Conservation (phyloP, 2,888 invertebrate species). For the Callosobruchus maculatus region DNA sequence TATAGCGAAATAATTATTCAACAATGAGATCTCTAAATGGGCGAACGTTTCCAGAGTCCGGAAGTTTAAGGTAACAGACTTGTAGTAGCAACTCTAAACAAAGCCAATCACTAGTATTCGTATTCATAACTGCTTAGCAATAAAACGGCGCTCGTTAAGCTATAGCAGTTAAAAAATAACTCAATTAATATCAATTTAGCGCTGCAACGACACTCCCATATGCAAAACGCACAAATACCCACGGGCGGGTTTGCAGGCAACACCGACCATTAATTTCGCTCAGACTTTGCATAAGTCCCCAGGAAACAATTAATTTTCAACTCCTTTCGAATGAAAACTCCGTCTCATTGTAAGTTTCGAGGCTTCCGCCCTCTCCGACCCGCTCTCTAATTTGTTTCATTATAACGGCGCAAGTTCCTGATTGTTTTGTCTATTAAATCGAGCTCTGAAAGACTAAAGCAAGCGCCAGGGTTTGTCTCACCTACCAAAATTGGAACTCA, state of each 20-base stretch:
- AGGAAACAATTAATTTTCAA: not conserved
- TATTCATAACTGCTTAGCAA: too few species aligned
- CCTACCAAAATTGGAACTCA: too few species aligned
- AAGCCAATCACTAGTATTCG: too few species aligned
- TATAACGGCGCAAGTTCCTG: slow-evolving; percentile 12
- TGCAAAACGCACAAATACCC: not conserved
- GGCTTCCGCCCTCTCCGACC: slow-evolving; percentile 2
- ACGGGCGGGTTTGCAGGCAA: not conserved
- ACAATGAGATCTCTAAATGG: too few species aligned
- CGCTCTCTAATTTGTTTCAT: slow-evolving; percentile 13
- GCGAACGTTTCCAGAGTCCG: too few species aligned
- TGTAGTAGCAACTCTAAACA: too few species aligned
- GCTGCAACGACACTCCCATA: not conserved
- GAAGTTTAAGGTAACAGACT: too few species aligned
- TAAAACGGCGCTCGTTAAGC: too few species aligned
- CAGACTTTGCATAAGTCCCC: not conserved
- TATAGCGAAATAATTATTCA: too few species aligned
- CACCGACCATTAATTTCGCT: not conserved
- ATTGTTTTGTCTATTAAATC: slow-evolving; percentile 6
- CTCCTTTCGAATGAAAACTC: not conserved
- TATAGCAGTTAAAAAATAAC: not conserved
- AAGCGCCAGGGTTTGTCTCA: not conserved
- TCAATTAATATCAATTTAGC: not conserved
- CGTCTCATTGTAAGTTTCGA: not conserved
- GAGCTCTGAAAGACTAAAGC: not conserved